Base-by-base conservation (phyloP, 2,888 invertebrate genomes). In the Tryphoninae sp. region DNA sequence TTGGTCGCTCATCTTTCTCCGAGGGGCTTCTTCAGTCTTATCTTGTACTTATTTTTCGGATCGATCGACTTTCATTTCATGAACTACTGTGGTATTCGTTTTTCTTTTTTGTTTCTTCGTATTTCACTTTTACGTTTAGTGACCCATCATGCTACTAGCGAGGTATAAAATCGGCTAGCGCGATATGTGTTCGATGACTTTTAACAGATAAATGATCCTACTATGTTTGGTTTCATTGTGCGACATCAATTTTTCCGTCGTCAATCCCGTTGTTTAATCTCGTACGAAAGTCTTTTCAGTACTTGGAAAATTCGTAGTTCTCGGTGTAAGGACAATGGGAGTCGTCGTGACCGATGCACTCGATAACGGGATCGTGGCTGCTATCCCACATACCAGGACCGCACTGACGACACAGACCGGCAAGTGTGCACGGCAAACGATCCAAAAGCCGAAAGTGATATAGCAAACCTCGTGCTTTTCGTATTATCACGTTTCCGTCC, bases 351-450 rank as follows among this genome's bases (percentile, higher is more conserved):
- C 96, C 96, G 19, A 94, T 94, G 90, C 98, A 98, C 89, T 97
- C 96, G 51, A 98, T 95, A 26, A 96, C 95, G 0, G 98, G 98
- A 79, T 97, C 95, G 91, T 98, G 98, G 4, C 96, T 96, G 74
- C 97, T 97, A 92, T 98, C 98, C 98, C 98, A 98, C 93, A 98
- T 98, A 2, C 98, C 98, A 0, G 97, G 97, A 0, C 97, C 97
- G 90, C 97, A 97, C 78, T 96, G 95, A 88, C 96, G 96, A 91
- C 98, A 98, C 86, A 98, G 93, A 13, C 97, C 97, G 7, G 96
- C 96, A 67, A 99, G 92, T 0, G 97, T 96, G 92, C 98, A 98
- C 0, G 98, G 98, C 80, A 98, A 95, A 86, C 96, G 95, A 26
- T 96, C 95, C 86, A 97, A 93, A 89, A 96, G 96, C n/a, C 98